A percentile compares a stretch with the other conserved stretches of the same genome.
These are phyloP conservation scores for Anisognathus igniventris DNA, from an alignment of 2,797 vertebrate species.

Conservation along the genomic window DNA sequence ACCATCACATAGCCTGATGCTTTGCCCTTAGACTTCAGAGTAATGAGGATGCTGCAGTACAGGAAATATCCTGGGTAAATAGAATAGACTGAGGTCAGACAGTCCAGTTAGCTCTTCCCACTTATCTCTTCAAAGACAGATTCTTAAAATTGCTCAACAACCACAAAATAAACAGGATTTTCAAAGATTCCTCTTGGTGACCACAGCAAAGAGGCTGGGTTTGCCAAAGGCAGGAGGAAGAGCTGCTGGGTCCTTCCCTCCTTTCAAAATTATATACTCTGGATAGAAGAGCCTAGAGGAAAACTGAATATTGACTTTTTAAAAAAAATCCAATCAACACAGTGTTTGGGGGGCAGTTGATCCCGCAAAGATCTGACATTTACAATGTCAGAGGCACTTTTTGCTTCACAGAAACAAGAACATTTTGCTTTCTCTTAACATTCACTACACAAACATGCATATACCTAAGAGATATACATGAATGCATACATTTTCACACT, in stretches of 20 bases:
- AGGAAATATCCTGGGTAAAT: rapidly evolving
- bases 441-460: neutral
- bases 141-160: neutral
- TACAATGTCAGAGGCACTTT: neutral
- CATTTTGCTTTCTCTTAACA: neutral
- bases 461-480: neutral
- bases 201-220: neutral
- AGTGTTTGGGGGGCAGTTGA: neutral
- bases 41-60: neutral
- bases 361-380: neutral
- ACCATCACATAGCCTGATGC: rapidly evolving
- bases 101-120: neutral
- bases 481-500: neutral
- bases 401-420: neutral
- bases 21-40: neutral
- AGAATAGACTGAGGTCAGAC: neutral
- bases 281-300: neutral
- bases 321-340: neutral
- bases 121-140: neutral
- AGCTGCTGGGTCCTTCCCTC: neutral
- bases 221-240: neutral
- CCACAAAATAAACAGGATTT: neutral
- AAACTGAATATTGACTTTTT: neutral
- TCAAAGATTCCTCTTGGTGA: neutral
- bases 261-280: neutral